Evolutionary conservation across 2,888 invertebrate genomes (phyloP).

Genomic region (Dasysyrphus albostriatus): DNA sequence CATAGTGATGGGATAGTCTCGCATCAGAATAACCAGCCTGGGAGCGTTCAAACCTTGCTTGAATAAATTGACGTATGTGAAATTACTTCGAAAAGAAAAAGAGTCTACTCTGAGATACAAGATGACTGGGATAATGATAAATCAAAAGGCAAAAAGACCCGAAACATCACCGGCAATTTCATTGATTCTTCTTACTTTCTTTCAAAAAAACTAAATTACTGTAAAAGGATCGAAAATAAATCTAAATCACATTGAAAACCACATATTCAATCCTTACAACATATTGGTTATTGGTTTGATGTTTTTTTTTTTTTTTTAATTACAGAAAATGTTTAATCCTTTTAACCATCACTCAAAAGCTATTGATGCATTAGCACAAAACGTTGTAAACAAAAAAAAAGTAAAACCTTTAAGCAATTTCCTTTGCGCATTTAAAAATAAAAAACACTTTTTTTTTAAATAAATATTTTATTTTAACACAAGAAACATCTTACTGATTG

Average conservation of each 20-base stretch:
- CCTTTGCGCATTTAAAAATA: not conserved
- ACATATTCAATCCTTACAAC: not conserved
- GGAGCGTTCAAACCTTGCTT: no score
- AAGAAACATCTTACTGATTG: slow-evolving; percentile 53
- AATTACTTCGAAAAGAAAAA: no score
- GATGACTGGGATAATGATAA: no score
- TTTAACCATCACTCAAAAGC: not conserved
- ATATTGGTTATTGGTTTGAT: not conserved
- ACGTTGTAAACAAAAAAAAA: not conserved
- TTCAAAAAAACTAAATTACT: not conserved
- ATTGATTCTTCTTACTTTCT: no score
- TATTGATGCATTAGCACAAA: not conserved
- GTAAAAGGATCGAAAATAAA: not conserved
- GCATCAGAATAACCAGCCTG: no score
- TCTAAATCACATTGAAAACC: not conserved
- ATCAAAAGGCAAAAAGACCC: no score
- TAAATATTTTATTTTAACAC: not conserved
- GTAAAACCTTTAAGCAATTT: not conserved
- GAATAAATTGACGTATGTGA: no score
- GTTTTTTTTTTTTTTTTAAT: not conserved
- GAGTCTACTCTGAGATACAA: no score
- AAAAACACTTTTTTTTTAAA: not conserved
- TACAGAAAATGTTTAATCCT: slow-evolving; percentile 1
- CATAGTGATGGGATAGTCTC: no score
- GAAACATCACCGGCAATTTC: no score